Evolutionary conservation across 92 coral and sea anemone species (phyloP), one percentile per base, ranked within the genome.

Genomic region (Epizoanthus scotinus): DNA sequence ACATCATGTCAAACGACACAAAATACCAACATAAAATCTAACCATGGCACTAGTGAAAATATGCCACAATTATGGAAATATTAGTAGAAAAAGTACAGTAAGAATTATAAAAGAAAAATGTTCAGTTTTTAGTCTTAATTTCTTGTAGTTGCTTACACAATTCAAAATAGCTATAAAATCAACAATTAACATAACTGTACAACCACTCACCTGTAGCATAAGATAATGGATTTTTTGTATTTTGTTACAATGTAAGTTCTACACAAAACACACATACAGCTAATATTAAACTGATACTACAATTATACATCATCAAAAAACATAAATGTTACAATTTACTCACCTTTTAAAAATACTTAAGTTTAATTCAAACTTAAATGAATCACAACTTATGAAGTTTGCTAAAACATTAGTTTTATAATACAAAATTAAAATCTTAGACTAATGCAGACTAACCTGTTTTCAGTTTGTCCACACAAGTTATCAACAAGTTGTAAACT

Each of bases 401-500:
- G 52, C 52, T 0, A 64, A 2, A 31, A 55, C 17, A 28, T 19
- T 56, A 73, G 21, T 73, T 54, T 73, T 29, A 52, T 2, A 14
- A 56, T 56, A 27, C n/a, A 14, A 24, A 54, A 19, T 25, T 15
- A 21, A 29, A 7, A 29, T 22, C 67, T 18, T 5, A 25, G 31
- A 26, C 67, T 62, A 1, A 13, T 10, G 2, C 67, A 24, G 17
- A 18, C 18, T 62, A 6, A 17, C 5, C 50, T 5, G 0, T 25
- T 15, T 6, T 2, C 6, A 7, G 74, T 44, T 8, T 47, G 38
- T n/a, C 13, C 6, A 22, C 15, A 34, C 0, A 34, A 55, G 56
- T 59, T 38, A 22, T 56, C 67, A 22, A 38, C 31, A 56, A 75
- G 63, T 75, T 24, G 22, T 13, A 20, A 58, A 59, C 67, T 34